phyloP scores from a whole-genome alignment of 2,797 vertebrate genomes.

The Lithobates pipiens region DNA sequence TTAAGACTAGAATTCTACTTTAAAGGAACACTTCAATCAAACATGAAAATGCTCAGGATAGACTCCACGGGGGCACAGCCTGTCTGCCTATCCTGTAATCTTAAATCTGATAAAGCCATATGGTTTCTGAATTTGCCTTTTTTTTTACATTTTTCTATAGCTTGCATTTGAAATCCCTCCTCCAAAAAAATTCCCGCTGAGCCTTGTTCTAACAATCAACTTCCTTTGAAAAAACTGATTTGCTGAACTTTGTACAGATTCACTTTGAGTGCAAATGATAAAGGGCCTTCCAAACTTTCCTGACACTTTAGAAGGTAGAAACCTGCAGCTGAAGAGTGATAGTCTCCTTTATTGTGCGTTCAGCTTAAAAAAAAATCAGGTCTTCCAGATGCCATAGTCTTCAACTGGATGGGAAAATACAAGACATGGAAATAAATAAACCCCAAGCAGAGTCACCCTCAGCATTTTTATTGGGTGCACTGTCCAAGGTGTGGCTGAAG shows the following conservation, averaged over 20 bases:
- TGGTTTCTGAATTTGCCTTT: neutral
- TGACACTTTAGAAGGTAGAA: neutral
- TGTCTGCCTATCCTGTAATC: neutral
- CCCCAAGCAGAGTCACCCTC: too few species aligned
- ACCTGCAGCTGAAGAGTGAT: too few species aligned
- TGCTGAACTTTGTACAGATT: neutral
- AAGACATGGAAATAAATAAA: too few species aligned
- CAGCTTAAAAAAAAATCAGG: neutral
- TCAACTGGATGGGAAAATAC: too few species aligned
- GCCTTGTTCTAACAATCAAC: neutral
- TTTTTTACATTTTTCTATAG: neutral
- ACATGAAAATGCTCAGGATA: too few species aligned
- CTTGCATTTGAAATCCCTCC: neutral
- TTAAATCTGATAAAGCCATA: too few species aligned
- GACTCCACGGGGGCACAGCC: too few species aligned
- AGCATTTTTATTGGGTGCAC: too few species aligned
- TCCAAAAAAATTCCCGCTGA: neutral
- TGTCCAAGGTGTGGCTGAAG: too few species aligned
- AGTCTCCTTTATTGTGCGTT: neutral
- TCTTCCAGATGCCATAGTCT: too few species aligned
- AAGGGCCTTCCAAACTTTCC: neutral
- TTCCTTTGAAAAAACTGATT: neutral
- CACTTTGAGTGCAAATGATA: neutral
- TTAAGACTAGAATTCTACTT: too few species aligned
- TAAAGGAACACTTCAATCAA: too few species aligned